phyloP scores from a whole-genome alignment of 2,797 vertebrate species.

The Poecilia velifera region DNA sequence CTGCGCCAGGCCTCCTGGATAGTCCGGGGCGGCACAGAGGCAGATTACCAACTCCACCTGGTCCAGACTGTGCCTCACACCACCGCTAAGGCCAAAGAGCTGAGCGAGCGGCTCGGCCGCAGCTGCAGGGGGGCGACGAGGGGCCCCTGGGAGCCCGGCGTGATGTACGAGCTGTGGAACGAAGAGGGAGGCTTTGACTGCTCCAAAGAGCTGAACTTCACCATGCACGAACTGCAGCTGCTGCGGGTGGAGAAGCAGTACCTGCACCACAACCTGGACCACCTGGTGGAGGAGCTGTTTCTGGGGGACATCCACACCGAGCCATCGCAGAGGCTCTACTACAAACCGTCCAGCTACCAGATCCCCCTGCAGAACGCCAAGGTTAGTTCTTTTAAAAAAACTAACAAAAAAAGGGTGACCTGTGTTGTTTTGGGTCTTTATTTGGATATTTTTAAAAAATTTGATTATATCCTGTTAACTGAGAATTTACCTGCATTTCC shows the following conservation, averaged over 20 bases:
- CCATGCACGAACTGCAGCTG: constrained; percentile 97
- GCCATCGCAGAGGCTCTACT: constrained; percentile 89
- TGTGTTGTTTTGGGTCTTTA: not conserved
- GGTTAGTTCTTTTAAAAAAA: constrained; percentile 73
- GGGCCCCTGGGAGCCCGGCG: constrained; percentile 82
- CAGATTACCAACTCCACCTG: constrained; percentile 90
- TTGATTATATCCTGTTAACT: not conserved
- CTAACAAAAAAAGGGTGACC: too few relatives aligned
- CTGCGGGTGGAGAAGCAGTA: constrained; percentile 95
- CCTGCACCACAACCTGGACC: constrained; percentile 90
- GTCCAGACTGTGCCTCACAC: constrained; percentile 89
- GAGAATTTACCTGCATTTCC: not conserved
- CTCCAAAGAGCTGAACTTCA: constrained; percentile 89
- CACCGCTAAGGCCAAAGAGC: constrained; percentile 79
- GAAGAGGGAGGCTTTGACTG: constrained; percentile 88
- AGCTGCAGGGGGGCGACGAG: constrained; percentile 84
- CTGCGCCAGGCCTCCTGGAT: constrained; percentile 96
- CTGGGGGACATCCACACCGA: constrained; percentile 95
- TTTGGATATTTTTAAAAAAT: not conserved
- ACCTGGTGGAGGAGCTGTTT: constrained; percentile 94
- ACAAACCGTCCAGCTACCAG: constrained; percentile 95
- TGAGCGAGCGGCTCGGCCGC: constrained; percentile 84
- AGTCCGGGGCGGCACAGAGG: constrained; percentile 93
- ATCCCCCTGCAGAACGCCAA: constrained; percentile 91
- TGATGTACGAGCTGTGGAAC: constrained; percentile 87